Base-by-base conservation (phyloP, 2,113 vertebrate genomes). In the Spizaetus ornatus region DNA sequence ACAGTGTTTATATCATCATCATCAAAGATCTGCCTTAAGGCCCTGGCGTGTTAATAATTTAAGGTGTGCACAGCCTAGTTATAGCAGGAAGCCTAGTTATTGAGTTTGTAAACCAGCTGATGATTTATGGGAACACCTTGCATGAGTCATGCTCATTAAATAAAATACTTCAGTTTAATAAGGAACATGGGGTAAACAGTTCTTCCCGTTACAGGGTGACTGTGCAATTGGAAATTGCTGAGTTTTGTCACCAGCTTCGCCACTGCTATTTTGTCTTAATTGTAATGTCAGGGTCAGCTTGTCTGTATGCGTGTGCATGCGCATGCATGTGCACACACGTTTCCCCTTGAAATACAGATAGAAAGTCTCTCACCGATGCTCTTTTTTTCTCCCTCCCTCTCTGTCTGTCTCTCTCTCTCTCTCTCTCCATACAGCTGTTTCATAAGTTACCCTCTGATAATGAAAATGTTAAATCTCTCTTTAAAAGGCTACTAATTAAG, bases 11-110 rank as follows among this genome's bases (percentile, higher is more conserved):
- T 98, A 98, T 98, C 99, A 98, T 98, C 98, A 99, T 99, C 99
- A 99, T 99, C 99, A 99, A 99, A 99, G 99, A 98, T 99, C 98
- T 99, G 99, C 99, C 99, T 99, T 98, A 98, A 99, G 99, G 99
- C 98, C 98, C 97, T 98, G 98, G 98, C 98, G 98, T 98, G 98
- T 99, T 99, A 99, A 99, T 99, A 99, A 99, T 99, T 99, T 99
- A 99, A 99, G 99, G 99, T 99, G 99, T 98, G 98, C 97, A 98
- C 98, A 98, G 98, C 98, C 98, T 98, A 98, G 98, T 99, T 99
- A 98, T 98, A 99, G 98, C 99, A 99, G 99, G 99, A 99, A 99
- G 98, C 98, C 98, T 98, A 98, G 99, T 99, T 99, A 99, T 99
- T 99, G 99, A 99, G 98, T 99, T 99, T 99, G 99, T 99, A 99